Evolutionary conservation across 2,888 invertebrate species (phyloP).

Genomic region (Cheilosia scutellata): DNA sequence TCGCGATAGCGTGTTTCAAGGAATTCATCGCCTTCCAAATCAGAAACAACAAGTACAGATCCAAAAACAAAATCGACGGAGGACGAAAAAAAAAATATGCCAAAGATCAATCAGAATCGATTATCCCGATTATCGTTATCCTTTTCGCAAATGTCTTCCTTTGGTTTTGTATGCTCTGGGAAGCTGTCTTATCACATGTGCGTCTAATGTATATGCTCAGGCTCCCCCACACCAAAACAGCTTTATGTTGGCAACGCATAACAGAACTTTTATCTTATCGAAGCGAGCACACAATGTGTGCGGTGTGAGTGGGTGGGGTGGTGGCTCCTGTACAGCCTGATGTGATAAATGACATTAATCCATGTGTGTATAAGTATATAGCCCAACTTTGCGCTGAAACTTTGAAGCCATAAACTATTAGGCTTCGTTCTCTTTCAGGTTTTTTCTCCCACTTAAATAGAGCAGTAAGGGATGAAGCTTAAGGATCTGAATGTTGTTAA

Average conservation of each 20-base stretch:
- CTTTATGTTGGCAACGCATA: slow-evolving; percentile 7
- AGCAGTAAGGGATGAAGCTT: not conserved
- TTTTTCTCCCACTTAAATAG: not conserved
- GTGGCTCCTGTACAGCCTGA: slow-evolving; percentile 16
- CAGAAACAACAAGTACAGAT: slow-evolving; percentile 7
- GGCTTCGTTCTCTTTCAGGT: slow-evolving; percentile 21
- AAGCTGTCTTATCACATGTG: slow-evolving; percentile 62
- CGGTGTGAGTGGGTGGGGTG: not conserved
- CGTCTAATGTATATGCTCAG: slow-evolving; percentile 46
- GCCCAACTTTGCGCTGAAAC: slow-evolving; percentile 25
- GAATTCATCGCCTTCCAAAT: not conserved
- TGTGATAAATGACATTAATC: slow-evolving; percentile 69
- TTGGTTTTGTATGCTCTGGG: slow-evolving; percentile 31
- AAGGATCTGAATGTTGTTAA: slow-evolving; percentile 3
- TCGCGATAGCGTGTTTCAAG: slow-evolving; percentile 48
- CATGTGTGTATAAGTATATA: slow-evolving; percentile 34
- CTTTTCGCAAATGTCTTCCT: slow-evolving; percentile 77
- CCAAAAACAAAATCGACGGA: slow-evolving; percentile 2
- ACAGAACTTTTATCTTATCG: slow-evolving; percentile 47
- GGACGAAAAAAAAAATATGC: slow-evolving; percentile 28
- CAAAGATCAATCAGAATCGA: slow-evolving; percentile 83
- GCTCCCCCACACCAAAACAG: not conserved
- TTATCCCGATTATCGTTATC: slow-evolving; percentile 83
- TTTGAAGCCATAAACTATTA: slow-evolving; percentile 66
- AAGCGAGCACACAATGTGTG: not conserved